phyloP scores from a whole-genome alignment of 2,113 vertebrate species.

The Colaptes auratus region DNA sequence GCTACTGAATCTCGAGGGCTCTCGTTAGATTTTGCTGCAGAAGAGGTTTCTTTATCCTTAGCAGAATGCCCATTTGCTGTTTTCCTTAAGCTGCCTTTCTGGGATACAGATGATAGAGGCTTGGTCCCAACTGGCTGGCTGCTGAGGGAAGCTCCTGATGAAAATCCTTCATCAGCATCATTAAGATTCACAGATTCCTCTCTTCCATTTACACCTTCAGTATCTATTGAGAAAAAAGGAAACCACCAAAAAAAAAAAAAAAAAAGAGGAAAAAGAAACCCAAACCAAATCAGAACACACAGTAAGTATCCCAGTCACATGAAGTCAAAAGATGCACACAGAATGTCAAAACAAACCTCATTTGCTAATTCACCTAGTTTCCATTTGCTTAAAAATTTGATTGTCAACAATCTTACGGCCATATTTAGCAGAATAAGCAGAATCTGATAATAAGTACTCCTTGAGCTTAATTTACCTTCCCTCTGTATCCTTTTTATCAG shows the following conservation, averaged over 20 bases:
- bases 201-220: conserved; percentile 87
- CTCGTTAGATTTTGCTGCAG: conserved; percentile 71
- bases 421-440: neutral
- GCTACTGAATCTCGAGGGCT: conserved; percentile 74
- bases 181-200: conserved; percentile 91
- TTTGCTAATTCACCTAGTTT: neutral
- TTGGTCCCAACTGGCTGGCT: conserved; percentile 91
- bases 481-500: neutral
- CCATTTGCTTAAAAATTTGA: neutral
- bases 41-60: conserved; percentile 82
- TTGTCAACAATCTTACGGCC: neutral
- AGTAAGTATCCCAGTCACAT: conserved; percentile 6
- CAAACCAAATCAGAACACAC: conserved; percentile 44
- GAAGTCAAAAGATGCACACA: neutral
- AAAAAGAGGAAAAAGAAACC: neutral
- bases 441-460: neutral
- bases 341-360: conserved; percentile 30
- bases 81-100: conserved; percentile 90
- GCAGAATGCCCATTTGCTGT: conserved; percentile 83
- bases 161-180: conserved; percentile 97
- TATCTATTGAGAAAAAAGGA: conserved; percentile 78
- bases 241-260: conserved; percentile 49
- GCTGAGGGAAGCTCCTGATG: conserved; percentile 95
- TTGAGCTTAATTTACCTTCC: neutral
- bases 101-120: conserved; percentile 68